Evolutionary conservation across 2,113 vertebrate genomes (phyloP).

Genomic region (Perccottus glenii): DNA sequence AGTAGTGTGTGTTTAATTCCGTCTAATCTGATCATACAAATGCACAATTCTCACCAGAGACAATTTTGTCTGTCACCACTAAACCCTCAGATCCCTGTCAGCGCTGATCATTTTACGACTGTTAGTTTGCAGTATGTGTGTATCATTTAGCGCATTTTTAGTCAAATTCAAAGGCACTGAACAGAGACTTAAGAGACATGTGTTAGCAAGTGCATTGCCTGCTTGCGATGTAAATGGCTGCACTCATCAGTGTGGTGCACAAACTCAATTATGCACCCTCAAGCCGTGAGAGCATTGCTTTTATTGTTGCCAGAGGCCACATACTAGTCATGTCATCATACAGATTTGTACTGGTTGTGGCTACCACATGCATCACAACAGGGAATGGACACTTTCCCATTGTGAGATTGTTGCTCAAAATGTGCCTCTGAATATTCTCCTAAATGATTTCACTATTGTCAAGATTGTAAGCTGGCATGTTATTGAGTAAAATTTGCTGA

Average conservation of each 20-base stretch:
- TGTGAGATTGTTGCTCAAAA: constrained; percentile 16
- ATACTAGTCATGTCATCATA: constrained; percentile 45
- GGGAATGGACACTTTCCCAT: constrained; percentile 18
- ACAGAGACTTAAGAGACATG: constrained; percentile 58
- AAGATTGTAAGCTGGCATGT: constrained; percentile 9
- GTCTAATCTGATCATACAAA: constrained; percentile 65
- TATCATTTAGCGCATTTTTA: constrained; percentile 71
- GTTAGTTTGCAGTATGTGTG: constrained; percentile 62
- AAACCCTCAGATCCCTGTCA: constrained; percentile 76
- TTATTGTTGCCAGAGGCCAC: constrained; percentile 65
- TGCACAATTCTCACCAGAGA: constrained; percentile 65
- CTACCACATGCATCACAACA: constrained; percentile 30
- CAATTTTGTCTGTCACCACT: constrained; percentile 67
- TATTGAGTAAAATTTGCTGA: constrained; percentile 13
- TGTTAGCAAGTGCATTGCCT: constrained; percentile 59
- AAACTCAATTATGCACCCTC: constrained; percentile 72
- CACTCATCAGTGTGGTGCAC: constrained; percentile 66
- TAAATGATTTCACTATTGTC: constrained; percentile 10
- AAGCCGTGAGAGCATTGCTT: constrained; percentile 59
- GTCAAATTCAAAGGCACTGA: constrained; percentile 66
- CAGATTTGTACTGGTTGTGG: constrained; percentile 45
- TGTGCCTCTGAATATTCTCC: constrained; percentile 16
- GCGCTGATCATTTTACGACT: constrained; percentile 66
- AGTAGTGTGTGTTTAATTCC: constrained; percentile 57
- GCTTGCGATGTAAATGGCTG: constrained; percentile 71